Conservation (phyloP, 2,113 vertebrate genomes). For the Zosterops borbonicus region DNA sequence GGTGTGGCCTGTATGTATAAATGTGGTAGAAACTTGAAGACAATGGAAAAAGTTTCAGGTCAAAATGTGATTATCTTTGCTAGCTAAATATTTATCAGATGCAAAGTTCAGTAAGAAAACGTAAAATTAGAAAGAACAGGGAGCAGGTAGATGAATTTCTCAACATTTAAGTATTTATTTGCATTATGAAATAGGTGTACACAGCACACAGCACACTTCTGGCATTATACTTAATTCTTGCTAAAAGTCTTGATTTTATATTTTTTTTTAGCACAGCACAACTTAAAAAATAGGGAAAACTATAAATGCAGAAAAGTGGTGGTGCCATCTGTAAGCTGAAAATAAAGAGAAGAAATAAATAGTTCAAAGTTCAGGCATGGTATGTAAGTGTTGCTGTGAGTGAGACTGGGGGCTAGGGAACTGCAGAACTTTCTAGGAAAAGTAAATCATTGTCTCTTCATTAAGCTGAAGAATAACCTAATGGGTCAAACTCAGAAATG, state of each 20-base stretch:
- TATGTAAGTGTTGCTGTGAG: not conserved
- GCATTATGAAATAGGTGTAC: not conserved
- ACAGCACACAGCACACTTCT: not conserved
- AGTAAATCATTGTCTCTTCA: accelerated
- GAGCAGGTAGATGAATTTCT: not conserved
- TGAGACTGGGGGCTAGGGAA: not conserved
- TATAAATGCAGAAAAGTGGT: not conserved
- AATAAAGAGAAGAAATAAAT: not conserved
- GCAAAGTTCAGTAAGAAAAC: not conserved
- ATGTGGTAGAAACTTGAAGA: not conserved
- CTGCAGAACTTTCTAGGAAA: not conserved
- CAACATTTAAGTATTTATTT: not conserved
- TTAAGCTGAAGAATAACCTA: not conserved
- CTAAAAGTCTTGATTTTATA: not conserved
- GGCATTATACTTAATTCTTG: not conserved
- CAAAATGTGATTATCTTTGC: not conserved
- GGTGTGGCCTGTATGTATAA: not conserved
- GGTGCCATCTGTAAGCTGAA: not conserved
- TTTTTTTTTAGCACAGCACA: not conserved
- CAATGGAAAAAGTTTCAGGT: not conserved
- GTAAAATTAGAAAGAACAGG: not conserved
- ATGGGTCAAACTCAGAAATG: not conserved
- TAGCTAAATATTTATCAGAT: not conserved
- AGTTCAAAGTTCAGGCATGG: not conserved
- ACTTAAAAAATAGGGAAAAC: not conserved